Evolutionary conservation across 2,888 invertebrate genomes (phyloP).

Genomic region (Penaeus monodon): DNA sequence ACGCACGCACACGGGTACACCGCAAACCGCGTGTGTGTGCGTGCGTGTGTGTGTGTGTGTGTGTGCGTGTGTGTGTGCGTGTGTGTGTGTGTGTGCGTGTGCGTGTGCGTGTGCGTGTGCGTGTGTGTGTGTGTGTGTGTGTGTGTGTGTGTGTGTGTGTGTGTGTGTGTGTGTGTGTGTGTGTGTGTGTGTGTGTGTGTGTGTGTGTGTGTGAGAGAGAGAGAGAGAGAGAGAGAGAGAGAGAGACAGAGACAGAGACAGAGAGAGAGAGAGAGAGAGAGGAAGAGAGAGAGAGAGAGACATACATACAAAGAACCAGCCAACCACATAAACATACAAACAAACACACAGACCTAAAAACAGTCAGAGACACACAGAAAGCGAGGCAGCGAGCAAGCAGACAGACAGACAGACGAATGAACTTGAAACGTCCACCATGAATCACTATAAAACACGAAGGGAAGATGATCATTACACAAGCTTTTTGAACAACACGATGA

Average conservation of each 20-base stretch:
- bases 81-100: too few species aligned
- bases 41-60: too few species aligned
- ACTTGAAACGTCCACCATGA: background rate
- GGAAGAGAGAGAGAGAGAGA: conserved; percentile 24
- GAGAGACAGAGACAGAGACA: background rate
- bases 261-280: conserved; percentile 25
- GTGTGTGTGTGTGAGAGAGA: background rate
- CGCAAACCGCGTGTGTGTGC: too few species aligned
- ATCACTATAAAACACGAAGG: too few species aligned
- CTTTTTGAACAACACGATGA: too few species aligned
- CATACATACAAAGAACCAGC: background rate
- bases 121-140: background rate
- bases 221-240: background rate
- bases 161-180: background rate
- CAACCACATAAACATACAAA: too few species aligned
- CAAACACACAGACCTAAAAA: too few species aligned
- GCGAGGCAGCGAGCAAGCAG: background rate
- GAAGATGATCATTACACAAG: too few species aligned
- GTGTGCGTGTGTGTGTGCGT: too few species aligned
- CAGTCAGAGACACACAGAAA: too few species aligned
- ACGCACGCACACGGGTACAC: too few species aligned
- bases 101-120: background rate
- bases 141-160: background rate
- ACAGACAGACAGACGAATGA: background rate
- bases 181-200: background rate